phyloP scores from a whole-genome alignment of 2,888 invertebrate species.

The Labia minor region DNA sequence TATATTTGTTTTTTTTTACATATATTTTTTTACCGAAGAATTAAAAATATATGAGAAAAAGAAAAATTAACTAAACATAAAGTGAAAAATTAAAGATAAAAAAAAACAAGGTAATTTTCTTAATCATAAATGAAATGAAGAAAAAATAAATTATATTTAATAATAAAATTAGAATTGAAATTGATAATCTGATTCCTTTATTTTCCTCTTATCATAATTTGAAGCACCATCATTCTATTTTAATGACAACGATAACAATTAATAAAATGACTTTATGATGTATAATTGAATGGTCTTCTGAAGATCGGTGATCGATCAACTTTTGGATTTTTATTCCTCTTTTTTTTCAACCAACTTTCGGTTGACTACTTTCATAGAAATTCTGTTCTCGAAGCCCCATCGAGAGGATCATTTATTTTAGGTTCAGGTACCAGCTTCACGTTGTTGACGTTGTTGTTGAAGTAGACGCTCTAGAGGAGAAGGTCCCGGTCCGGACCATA shows the following conservation, averaged over 20 bases:
- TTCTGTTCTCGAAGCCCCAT: not conserved
- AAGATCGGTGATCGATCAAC: not conserved
- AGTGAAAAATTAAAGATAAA: not conserved
- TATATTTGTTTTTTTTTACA: too few species aligned
- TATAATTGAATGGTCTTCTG: not conserved
- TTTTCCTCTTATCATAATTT: not conserved
- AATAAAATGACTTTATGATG: not conserved
- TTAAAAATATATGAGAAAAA: too few species aligned
- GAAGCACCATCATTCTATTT: too few species aligned
- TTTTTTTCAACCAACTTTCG: not conserved
- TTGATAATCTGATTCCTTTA: constrained; percentile 1
- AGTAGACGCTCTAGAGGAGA: constrained; percentile 68
- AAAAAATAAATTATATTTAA: not conserved
- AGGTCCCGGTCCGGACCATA: constrained; percentile 67
- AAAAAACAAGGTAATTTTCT: not conserved
- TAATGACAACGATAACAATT: not conserved
- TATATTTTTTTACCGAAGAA: too few species aligned
- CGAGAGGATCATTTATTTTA: not conserved
- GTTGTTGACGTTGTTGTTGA: constrained; percentile 64
- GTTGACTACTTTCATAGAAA: not conserved
- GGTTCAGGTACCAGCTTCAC: constrained; percentile 30
- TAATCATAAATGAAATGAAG: not conserved
- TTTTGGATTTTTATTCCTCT: not conserved
- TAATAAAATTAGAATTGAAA: not conserved
- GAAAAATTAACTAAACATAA: too few species aligned